These are phyloP conservation scores for Actinia tenebrosa DNA, from an alignment of 64 coral and sea anemone genomes.

Conservation along the genomic window DNA sequence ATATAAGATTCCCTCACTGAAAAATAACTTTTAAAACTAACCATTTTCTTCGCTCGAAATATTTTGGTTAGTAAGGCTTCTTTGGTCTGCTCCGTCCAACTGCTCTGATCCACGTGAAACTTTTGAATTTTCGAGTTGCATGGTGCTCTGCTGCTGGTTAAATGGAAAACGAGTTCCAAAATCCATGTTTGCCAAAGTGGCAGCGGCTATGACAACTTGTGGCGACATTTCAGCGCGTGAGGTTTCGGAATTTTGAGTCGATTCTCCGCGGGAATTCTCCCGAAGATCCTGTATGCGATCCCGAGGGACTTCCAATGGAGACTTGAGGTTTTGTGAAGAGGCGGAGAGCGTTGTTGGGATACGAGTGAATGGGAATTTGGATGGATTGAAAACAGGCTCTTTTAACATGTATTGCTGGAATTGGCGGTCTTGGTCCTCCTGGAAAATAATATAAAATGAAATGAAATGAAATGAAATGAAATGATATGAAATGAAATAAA, in stretches of 20 bases:
- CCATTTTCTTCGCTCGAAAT: neutral
- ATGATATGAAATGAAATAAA: neutral
- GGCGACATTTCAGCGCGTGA: constrained; percentile 20
- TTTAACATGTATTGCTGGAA: constrained; percentile 30
- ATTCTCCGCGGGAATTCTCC: neutral
- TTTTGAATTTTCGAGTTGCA: too few species aligned
- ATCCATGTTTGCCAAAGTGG: constrained; percentile 46
- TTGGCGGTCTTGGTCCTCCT: constrained; percentile 42
- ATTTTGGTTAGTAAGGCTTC: neutral
- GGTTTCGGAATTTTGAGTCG: neutral
- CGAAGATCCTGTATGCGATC: neutral
- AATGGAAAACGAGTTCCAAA: constrained; percentile 6
- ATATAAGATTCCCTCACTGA: too few species aligned
- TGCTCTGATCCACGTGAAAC: neutral
- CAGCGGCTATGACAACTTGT: constrained; percentile 38
- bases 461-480: neutral
- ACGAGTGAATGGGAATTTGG: constrained; percentile 22
- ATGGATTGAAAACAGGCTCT: constrained; percentile 20
- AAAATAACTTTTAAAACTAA: neutral
- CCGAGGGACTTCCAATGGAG: neutral
- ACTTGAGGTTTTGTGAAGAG: neutral
- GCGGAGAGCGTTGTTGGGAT: neutral
- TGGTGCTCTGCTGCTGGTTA: neutral
- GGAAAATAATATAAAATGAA: neutral
- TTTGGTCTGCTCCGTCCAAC: neutral